Evolutionary conservation across 53 echinoderm and acorn worm species (phyloP).

Genomic region (Henricia sp.): DNA sequence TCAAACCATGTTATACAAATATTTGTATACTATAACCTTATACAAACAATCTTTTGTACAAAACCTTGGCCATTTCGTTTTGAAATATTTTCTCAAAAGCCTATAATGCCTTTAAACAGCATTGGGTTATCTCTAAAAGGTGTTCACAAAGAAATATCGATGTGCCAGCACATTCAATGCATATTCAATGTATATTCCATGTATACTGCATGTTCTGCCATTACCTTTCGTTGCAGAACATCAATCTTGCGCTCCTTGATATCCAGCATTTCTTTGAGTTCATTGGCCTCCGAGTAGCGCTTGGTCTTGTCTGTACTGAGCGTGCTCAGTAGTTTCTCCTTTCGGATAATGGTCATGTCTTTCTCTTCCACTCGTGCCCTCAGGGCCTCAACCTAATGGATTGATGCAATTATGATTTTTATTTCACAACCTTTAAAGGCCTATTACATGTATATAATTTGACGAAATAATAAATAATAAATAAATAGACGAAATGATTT

Average conservation of each 20-base stretch:
- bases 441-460: no score
- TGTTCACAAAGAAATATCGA: background rate
- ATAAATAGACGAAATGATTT: no score
- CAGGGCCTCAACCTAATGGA: slow-evolving; percentile 86
- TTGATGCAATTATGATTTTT: no score
- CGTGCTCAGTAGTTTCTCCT: slow-evolving; percentile 79
- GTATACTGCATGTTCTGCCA: background rate
- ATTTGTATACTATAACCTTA: no score
- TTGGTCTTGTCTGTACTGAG: slow-evolving; percentile 86
- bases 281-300: slow-evolving; percentile 78
- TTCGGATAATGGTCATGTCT: slow-evolving; percentile 72
- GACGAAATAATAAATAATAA: no score
- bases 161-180: background rate
- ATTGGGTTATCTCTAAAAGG: background rate
- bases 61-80: no score
- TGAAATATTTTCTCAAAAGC: no score
- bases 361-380: slow-evolving; percentile 89
- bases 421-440: no score
- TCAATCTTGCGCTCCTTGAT: slow-evolving; percentile 84
- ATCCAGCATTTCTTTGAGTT: slow-evolving; percentile 91
- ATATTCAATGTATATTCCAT: no score
- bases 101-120: no score
- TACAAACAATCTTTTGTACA: no score
- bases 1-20: no score
- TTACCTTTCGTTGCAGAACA: slow-evolving; percentile 89